A percentile compares a stretch with the other conserved stretches of the same genome.
Conservation (phyloP, 2,797 vertebrate species). For the Bradypodion ventrale region DNA sequence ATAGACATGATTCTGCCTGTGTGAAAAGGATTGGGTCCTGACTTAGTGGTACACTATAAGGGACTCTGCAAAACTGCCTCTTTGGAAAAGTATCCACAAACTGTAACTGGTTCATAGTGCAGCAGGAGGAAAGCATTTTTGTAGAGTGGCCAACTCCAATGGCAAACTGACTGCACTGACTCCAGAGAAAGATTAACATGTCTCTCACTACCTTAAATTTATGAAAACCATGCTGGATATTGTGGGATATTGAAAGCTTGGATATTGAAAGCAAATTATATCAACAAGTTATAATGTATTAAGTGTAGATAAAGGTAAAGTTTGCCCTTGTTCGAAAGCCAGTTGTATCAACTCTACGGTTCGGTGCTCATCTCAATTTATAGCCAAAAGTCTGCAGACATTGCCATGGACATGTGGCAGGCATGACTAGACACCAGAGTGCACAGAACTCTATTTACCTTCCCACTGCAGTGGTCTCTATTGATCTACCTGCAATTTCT, state of each 20-base stretch:
- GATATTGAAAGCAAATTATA: not conserved
- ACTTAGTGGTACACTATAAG: not conserved
- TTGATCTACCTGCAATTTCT: no score
- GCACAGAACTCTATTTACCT: no score
- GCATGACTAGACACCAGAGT: no score
- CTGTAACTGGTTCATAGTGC: not conserved
- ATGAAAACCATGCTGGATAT: no score
- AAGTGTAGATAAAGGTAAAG: no score
- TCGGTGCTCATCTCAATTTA: no score
- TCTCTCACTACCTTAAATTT: fast-evolving
- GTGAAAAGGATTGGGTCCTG: not conserved
- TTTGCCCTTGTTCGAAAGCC: no score
- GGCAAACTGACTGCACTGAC: not conserved
- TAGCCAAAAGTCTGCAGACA: no score
- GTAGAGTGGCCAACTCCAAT: not conserved
- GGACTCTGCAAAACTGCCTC: not conserved
- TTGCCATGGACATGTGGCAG: no score
- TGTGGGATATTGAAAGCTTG: not conserved
- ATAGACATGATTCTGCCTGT: not conserved
- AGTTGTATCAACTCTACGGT: no score
- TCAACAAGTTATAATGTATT: not conserved
- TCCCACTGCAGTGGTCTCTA: no score
- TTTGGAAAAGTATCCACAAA: not conserved
- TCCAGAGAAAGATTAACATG: constrained; percentile 17
- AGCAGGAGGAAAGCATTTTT: not conserved